A percentile compares a stretch with the other conserved stretches of the same genome.
Evolutionary conservation across 2,888 invertebrate genomes (phyloP).

Genomic region (Synanthedon myopaeformis): DNA sequence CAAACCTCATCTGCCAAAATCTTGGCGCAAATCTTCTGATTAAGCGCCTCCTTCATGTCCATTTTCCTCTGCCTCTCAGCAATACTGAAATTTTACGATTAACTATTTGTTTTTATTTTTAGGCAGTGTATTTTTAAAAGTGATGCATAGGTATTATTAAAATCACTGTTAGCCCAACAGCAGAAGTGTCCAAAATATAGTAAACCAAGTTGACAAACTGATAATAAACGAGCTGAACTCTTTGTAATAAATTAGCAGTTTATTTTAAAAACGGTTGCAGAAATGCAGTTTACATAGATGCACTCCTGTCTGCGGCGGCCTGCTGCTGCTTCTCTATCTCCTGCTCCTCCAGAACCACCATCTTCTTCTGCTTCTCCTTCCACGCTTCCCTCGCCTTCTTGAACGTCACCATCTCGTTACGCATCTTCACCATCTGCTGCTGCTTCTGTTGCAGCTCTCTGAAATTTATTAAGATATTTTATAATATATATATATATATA

Average conservation of each 20-base stretch:
- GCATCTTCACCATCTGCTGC: slow-evolving; percentile 53
- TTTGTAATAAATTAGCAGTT: no score
- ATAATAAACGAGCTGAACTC: no score
- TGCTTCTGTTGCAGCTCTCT: slow-evolving; percentile 65
- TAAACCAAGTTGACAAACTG: no score
- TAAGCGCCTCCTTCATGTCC: slow-evolving; percentile 29
- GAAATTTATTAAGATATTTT: slow-evolving; percentile 8
- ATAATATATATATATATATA: not conserved
- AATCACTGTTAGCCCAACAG: no score
- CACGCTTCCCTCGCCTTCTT: slow-evolving; percentile 59
- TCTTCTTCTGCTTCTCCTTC: slow-evolving; percentile 49
- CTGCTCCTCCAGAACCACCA: slow-evolving; percentile 53
- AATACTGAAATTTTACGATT: slow-evolving; percentile 18
- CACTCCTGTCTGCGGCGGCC: slow-evolving; percentile 22
- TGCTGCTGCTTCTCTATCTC: slow-evolving; percentile 31
- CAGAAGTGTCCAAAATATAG: no score
- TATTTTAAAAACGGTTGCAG: no score
- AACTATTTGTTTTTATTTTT: no score
- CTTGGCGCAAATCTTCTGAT: slow-evolving; percentile 30
- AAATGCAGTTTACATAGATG: slow-evolving; percentile 2
- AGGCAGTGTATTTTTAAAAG: no score
- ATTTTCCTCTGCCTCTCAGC: slow-evolving; percentile 32
- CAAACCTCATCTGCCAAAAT: slow-evolving; percentile 41
- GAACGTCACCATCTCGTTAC: slow-evolving; percentile 66
- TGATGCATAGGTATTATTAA: no score